phyloP scores from a whole-genome alignment of 2,888 invertebrate species.

The Mimachlamys varia region DNA sequence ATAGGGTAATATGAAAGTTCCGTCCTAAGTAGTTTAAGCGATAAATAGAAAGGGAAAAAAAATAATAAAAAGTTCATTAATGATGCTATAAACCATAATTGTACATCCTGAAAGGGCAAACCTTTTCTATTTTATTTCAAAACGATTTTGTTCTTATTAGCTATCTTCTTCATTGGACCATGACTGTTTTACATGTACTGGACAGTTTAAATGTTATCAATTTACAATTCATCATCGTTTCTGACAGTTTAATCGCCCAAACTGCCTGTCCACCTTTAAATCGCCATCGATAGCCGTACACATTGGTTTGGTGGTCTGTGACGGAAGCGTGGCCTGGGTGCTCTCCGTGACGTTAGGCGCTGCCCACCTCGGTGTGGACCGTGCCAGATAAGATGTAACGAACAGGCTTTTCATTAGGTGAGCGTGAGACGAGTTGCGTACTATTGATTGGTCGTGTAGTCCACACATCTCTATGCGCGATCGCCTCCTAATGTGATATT shows the following conservation, averaged over 20 bases:
- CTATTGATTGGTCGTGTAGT: background rate
- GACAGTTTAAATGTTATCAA: background rate
- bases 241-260: background rate
- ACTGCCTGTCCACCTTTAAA: background rate
- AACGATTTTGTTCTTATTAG: background rate
- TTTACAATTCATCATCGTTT: slow-evolving; percentile 10
- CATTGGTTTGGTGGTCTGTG: background rate
- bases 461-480: background rate
- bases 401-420: slow-evolving; percentile 5
- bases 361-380: background rate
- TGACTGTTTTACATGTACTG: background rate
- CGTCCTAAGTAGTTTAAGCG: too few relatives aligned
- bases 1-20: too few relatives aligned
- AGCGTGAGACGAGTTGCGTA: background rate
- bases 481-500: slow-evolving; percentile 6
- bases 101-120: too few relatives aligned
- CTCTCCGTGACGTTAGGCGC: background rate
- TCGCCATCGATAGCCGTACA: background rate
- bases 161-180: background rate
- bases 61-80: too few relatives aligned
- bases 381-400: slow-evolving; percentile 7
- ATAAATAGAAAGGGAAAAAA: too few relatives aligned
- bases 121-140: too few relatives aligned
- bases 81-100: too few relatives aligned
- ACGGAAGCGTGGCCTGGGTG: background rate